Conservation (phyloP, 2,797 vertebrate genomes). For the Eospalax fontanierii region DNA sequence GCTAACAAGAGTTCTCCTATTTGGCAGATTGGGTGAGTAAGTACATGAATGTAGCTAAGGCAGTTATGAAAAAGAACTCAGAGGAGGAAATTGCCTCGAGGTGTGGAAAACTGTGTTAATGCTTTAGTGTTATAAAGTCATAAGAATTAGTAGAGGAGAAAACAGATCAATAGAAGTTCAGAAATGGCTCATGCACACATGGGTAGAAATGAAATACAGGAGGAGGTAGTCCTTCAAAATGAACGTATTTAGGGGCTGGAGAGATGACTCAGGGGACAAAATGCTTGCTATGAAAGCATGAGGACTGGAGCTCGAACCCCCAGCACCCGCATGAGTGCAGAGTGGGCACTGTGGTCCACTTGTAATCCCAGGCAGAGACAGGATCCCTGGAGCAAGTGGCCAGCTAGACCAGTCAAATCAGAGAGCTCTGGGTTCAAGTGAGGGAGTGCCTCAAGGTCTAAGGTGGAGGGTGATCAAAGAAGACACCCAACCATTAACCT, state of each 20-base stretch:
- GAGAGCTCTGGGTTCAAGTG: background rate
- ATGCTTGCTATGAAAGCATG: too few species aligned
- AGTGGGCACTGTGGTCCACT: background rate
- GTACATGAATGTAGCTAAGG: background rate
- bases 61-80: background rate
- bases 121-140: background rate
- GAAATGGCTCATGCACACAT: background rate
- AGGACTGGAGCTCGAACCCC: background rate
- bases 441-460: background rate
- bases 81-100: background rate
- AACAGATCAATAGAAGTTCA: background rate
- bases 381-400: background rate
- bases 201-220: background rate
- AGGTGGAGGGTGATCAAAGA: background rate
- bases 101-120: background rate
- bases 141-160: background rate
- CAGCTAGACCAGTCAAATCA: background rate
- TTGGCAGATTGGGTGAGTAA: constrained; percentile 30
- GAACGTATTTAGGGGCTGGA: background rate
- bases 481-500: background rate
- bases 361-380: background rate
- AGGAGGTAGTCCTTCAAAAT: background rate
- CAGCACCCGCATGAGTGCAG: background rate
- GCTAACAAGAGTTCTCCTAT: constrained; percentile 1
- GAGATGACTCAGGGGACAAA: background rate